These are phyloP conservation scores for Leucoraja ocellata DNA, from an alignment of 2,797 vertebrate species.

Conservation along the genomic window DNA sequence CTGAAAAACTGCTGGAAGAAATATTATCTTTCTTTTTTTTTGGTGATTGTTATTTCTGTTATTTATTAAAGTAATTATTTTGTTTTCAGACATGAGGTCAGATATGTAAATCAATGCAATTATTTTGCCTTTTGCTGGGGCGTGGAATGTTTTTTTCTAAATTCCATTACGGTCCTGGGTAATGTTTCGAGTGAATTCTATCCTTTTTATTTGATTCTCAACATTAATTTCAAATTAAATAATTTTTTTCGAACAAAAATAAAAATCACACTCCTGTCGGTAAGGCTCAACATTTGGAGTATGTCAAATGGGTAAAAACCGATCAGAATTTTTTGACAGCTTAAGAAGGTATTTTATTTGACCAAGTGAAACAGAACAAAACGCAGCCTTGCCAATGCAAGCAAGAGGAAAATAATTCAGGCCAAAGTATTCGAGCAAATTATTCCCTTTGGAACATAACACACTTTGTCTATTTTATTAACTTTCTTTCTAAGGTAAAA, in stretches of 20 bases:
- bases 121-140: not conserved
- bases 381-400: not conserved
- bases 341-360: not conserved
- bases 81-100: not conserved
- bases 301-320: not conserved
- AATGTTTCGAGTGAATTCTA: not conserved
- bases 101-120: not conserved
- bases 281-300: not conserved
- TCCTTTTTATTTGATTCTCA: not conserved
- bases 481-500: not conserved
- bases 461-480: not conserved
- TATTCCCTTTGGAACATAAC: not conserved
- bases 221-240: not conserved
- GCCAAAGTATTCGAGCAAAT: not conserved
- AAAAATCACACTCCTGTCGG: not conserved
- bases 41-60: not conserved
- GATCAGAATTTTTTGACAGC: not conserved
- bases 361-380: not conserved
- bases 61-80: not conserved
- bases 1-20: not conserved
- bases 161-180: not conserved
- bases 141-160: not conserved
- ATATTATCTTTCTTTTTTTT: not conserved
- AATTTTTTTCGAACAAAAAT: not conserved
- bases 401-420: not conserved